Evolutionary conservation across 2,797 vertebrate genomes (phyloP), one percentile per base, ranked within the genome.

Genomic region (Enteromius fasciolatus): DNA sequence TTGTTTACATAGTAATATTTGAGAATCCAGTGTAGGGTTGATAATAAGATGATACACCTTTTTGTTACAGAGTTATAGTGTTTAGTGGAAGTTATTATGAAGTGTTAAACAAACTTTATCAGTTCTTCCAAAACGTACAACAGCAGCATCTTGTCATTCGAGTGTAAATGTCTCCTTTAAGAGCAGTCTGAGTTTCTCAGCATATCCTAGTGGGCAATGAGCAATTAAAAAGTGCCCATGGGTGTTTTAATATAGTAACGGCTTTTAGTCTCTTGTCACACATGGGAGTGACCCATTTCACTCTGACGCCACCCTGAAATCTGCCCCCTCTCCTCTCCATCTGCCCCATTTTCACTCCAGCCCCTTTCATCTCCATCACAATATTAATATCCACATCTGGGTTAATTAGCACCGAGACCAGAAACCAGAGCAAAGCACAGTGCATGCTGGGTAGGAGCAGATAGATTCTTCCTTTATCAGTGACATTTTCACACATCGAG

Each of bases 361-460:
- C 91, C 91, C 93, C 90, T 93, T 95, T 93, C 89, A 89, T 93
- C 88, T 80, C 44, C 48, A 50, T 39, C 6, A 11, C 36, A 63
- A 91, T 95, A 95, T 94, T 94, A 94, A 94, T 94, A 94, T 91
- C 92, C 85, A 91, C 90, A 94, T 95, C 90, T 95, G 93, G 95
- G 95, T 94, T 95, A 95, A 95, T 95, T 92, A 94, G 93, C 87
- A 93, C 86, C 67, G 93, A 94, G 93, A 91, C 92, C 87, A 59
- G 90, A 92, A 94, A 91, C 92, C 88, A 88, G 91, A 94, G 86
- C 90, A 88, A 86, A 81, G 80, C 86, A 86, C 48, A 64, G 87
- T 86, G 88, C 90, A 87, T 86, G 77, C 88, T 82, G 84, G 87
- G 85, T 39, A 50, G 52, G 52, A 10, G 17, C 46, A n/a, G 85